These are phyloP conservation scores for Bradypodion ventrale DNA, from an alignment of 2,797 vertebrate species.

Conservation along the genomic window DNA sequence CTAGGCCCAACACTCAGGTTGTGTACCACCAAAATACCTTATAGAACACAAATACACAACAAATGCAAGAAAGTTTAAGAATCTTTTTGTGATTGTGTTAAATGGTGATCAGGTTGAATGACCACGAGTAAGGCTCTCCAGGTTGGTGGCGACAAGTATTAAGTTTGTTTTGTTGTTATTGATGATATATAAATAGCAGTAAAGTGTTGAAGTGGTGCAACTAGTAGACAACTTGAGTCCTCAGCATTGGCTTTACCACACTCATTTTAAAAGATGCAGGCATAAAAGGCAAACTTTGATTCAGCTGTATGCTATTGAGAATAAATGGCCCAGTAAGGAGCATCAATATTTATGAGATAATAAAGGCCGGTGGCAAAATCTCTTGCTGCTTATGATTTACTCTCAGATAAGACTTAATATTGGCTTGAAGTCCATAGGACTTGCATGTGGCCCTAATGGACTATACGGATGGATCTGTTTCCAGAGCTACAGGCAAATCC, in stretches of 20 bases:
- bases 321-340: background rate
- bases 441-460: background rate
- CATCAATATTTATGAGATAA: background rate
- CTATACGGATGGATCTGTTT: background rate
- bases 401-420: background rate
- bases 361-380: background rate
- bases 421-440: slow-evolving; percentile 8
- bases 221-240: background rate
- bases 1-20: background rate
- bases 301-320: background rate
- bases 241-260: background rate
- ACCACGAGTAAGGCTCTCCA: background rate
- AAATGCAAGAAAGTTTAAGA: background rate
- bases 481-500: background rate
- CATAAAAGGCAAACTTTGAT: background rate
- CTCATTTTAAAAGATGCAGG: background rate
- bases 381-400: background rate
- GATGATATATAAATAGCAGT: background rate
- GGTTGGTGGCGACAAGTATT: background rate
- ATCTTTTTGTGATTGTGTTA: background rate
- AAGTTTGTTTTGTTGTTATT: background rate
- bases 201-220: background rate
- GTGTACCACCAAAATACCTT: background rate
- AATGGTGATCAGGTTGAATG: background rate
- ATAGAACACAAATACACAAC: background rate